Conservation (phyloP, 2,797 vertebrate genomes). For the Heterohyrax brucei region DNA sequence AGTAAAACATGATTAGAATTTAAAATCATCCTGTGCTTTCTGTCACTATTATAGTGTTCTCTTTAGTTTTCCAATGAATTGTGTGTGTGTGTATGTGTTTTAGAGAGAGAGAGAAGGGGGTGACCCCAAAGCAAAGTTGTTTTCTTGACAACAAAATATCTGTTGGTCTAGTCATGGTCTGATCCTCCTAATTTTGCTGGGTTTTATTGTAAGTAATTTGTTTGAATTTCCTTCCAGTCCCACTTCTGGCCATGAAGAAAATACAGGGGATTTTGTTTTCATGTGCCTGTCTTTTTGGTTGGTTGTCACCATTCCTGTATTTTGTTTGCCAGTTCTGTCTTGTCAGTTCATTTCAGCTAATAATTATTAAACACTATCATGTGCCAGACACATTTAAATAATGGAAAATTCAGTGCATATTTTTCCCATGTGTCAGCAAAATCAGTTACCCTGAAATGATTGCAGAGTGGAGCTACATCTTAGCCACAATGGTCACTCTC, state of each 20-base stretch:
- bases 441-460: not conserved
- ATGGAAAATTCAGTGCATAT: not conserved
- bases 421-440: slow-evolving; percentile 3
- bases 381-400: slow-evolving; percentile 24
- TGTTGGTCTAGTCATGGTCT: slow-evolving; percentile 18
- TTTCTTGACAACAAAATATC: slow-evolving; percentile 53
- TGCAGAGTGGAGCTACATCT: not conserved
- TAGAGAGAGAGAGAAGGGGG: not conserved
- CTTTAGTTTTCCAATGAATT: slow-evolving; percentile 55
- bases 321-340: slow-evolving; percentile 9
- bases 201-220: slow-evolving; percentile 14
- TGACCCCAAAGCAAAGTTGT: not conserved
- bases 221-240: slow-evolving; percentile 39
- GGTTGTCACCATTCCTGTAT: not conserved
- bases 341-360: not conserved
- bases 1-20: slow-evolving; percentile 63
- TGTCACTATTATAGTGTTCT: not conserved
- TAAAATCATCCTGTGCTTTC: slow-evolving; percentile 48
- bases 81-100: not conserved
- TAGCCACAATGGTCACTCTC: not conserved
- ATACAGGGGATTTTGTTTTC: slow-evolving; percentile 8
- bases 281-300: slow-evolving; percentile 10
- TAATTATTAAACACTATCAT: slow-evolving; percentile 31
- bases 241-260: slow-evolving; percentile 34
- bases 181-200: slow-evolving; percentile 1